phyloP scores from a whole-genome alignment of 2,113 vertebrate species.

The Daubentonia madagascariensis region DNA sequence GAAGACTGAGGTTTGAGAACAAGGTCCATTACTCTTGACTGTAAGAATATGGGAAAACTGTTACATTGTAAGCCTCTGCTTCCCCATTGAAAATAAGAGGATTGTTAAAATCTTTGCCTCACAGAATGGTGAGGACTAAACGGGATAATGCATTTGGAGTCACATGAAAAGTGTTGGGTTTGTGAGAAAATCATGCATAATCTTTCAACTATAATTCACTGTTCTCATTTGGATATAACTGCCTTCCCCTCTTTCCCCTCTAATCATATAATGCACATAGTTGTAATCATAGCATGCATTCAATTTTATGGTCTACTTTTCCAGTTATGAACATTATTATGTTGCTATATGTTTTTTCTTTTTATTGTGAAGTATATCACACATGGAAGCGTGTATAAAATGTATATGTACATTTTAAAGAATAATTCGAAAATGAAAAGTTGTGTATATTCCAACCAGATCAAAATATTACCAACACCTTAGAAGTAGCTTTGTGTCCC shows the following conservation, averaged over 20 bases:
- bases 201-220: background rate
- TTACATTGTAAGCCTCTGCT: background rate
- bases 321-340: background rate
- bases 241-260: background rate
- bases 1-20: background rate
- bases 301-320: background rate
- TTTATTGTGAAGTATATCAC: background rate
- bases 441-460: background rate
- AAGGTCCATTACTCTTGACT: background rate
- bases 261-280: background rate
- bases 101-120: background rate
- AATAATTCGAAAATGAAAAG: constrained; percentile 32
- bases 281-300: constrained; percentile 20
- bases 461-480: background rate
- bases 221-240: background rate
- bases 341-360: background rate
- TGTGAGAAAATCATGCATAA: constrained; percentile 3
- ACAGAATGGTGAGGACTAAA: background rate
- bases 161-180: background rate
- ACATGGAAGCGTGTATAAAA: background rate
- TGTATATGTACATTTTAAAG: background rate
- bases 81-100: background rate
- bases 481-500: background rate
- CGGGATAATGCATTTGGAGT: background rate
- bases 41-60: background rate